Percentiles rank a stretch among this genome's conserved stretches.
Conservation (phyloP, 2,888 invertebrate genomes). For the Osedax fenrisi region DNA sequence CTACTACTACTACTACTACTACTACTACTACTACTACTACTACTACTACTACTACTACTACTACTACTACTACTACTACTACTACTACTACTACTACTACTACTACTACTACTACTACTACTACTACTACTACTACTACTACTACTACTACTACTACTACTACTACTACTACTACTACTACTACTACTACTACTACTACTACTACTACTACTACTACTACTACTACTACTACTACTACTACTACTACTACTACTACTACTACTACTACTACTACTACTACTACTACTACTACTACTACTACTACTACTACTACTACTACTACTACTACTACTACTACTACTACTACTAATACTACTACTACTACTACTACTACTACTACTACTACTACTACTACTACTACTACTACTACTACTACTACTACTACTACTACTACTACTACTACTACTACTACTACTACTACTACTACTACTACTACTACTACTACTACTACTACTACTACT, state of each 20-base stretch:
- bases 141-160: too few species aligned
- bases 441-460: conserved; percentile 36
- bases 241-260: conserved; percentile 35
- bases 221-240: conserved; percentile 35
- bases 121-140: too few species aligned
- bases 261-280: conserved; percentile 35
- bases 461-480: conserved; percentile 37
- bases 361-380: conserved; percentile 29
- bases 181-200: too few species aligned
- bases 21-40: too few species aligned
- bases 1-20: too few species aligned
- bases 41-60: too few species aligned
- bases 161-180: too few species aligned
- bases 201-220: too few species aligned
- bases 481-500: conserved; percentile 36
- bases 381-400: conserved; percentile 36
- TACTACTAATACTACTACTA: not conserved
- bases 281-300: conserved; percentile 35
- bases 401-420: conserved; percentile 35
- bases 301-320: conserved; percentile 35
- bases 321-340: conserved; percentile 30
- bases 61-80: too few species aligned
- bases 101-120: too few species aligned
- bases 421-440: conserved; percentile 29
- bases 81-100: too few species aligned